Evolutionary conservation across 2,113 vertebrate genomes (phyloP), one percentile per base, ranked within the genome.

Genomic region (Ceyx cyanopectus): DNA sequence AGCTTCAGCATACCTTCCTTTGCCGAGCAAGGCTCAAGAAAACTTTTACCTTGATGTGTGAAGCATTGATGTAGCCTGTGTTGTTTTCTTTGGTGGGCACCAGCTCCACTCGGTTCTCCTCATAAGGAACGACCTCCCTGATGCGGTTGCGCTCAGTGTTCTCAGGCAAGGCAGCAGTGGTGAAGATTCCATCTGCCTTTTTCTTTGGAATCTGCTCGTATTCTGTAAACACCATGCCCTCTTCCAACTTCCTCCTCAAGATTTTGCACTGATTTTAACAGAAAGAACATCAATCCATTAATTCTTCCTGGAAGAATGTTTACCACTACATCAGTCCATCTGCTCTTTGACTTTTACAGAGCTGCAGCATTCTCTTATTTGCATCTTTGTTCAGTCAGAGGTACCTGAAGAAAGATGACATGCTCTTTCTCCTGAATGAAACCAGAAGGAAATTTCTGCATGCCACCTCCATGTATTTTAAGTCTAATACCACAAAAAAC

Each of bases 81-180:
- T 98, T 99, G 81, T 99, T 99, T 91, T 99, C 99, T 97, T 99
- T 99, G 98, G 99, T 99, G 0, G 99, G 99, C 22, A 99, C 98
- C 23, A 99, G 98, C 96, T 99, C 98, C 4, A 99, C 98, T 12
- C 99, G 96, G 54, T 99, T 99, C 95, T 99, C 98, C 87, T 99
- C 99, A 0, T 99, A 99, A 5, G 99, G 99, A 60, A 99, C 75
- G 0, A 99, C 98, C 65, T 99, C 99, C 3, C 98, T 98, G 96
- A 99, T 97, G 15, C 99, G 98, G 95, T 99, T 99, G 43, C 99
- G 99, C 90, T 99, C 99, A 0, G 96, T 81, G 50, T 99, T 99
- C 87, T 99, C 99, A 0, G 98, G 98, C 78, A 99, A 96, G 10
- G 95, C 95, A 1, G 99, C 99, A 1, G 99, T 99, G 93, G 98